These are phyloP conservation scores for Antheraea yamamai DNA, from an alignment of 2,888 invertebrate genomes.

Conservation along the genomic window DNA sequence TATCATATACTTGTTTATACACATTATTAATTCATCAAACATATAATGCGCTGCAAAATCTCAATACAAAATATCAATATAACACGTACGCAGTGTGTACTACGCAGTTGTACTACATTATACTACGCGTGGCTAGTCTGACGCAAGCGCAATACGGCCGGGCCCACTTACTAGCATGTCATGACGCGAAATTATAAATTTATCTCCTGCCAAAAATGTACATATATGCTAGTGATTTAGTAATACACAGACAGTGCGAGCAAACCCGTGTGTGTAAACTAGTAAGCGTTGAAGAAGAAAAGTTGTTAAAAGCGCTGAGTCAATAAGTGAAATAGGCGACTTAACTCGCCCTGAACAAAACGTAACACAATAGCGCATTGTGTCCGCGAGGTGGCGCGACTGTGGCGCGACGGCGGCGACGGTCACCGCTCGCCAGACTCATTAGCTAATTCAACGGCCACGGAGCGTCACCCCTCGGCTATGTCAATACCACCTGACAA, in stretches of 20 bases:
- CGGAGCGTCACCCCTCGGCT: background rate
- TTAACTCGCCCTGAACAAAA: background rate
- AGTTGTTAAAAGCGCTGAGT: background rate
- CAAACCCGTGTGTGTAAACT: background rate
- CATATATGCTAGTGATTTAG: too few species aligned
- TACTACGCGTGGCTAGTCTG: too few species aligned
- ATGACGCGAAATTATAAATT: too few species aligned
- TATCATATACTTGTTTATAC: too few species aligned
- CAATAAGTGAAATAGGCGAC: background rate
- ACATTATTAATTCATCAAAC: too few species aligned
- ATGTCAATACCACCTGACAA: slow-evolving; percentile 8
- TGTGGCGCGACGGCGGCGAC: background rate
- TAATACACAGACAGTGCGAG: background rate
- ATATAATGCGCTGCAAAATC: too few species aligned
- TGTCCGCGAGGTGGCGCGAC: background rate
- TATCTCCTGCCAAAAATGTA: too few species aligned
- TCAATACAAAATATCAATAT: too few species aligned
- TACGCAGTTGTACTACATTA: too few species aligned
- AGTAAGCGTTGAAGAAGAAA: background rate
- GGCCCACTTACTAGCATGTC: too few species aligned
- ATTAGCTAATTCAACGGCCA: background rate
- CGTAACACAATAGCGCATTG: slow-evolving; percentile 1
- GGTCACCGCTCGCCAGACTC: background rate
- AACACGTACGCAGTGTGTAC: too few species aligned
- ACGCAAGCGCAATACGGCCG: too few species aligned